Base-by-base conservation (phyloP, 2,113 vertebrate genomes). In the Manacus vitellinus region DNA sequence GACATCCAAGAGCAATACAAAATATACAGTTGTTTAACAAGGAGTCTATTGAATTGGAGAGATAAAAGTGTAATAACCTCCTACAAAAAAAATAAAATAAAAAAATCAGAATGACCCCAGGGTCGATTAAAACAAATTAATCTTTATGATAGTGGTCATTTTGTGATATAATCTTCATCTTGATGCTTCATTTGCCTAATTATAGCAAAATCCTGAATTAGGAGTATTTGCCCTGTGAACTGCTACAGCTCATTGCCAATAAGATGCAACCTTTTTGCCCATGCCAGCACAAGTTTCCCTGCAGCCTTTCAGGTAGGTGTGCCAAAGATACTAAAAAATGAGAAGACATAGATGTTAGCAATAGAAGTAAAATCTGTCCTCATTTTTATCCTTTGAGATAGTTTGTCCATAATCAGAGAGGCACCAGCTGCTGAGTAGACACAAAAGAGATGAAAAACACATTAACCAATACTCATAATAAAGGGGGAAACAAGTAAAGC, bases 341-440 rank as follows among this genome's bases (percentile, higher is more conserved):
- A 28, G 52, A 86, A 55, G 52, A 68, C 39, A 66, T 23, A 70
- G 16, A 47, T 23, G 22, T 59, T 63, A 83, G 51, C 27, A 89
- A 63, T 10, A 9, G 39, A 87, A 72, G 55, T 41, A 81, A 91
- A 92, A 90, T 37, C 43, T 20, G 15, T 23, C 14, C 13, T 6
- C 11, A 7, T 37, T 92, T 66, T 44, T 71, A 59, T 23, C 12
- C 39, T 74, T 75, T 78, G 63, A 71, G 30, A 78, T 39, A 81
- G 47, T n/a, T 66, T n/a, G 21, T 88, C 39, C 21, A 54, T 72
- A n/a, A n/a, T 55, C 49, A 46, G 49, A 82, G 62, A 88, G 49
- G 17, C 47, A 88, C 30, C 68, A 91, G 56, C 19, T 94, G 80
- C 78, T 85, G 31, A 91, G 43, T 37, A 94, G 72, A 85, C 31